These are phyloP conservation scores for Araneus ventricosus DNA, from an alignment of 1,140 invertebrate species.

Conservation along the genomic window DNA sequence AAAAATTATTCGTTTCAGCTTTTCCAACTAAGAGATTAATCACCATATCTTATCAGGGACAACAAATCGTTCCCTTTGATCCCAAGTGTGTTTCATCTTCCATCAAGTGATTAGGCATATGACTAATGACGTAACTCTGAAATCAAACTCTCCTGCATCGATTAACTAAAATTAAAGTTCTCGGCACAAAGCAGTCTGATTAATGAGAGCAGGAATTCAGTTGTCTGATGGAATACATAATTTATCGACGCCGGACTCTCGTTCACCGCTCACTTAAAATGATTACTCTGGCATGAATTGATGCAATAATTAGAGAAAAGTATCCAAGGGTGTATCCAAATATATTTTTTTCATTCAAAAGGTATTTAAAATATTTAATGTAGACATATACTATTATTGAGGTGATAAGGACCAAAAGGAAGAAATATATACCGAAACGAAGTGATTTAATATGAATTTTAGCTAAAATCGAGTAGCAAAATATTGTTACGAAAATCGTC, in stretches of 20 bases:
- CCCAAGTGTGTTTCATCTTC: neutral
- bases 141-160: neutral
- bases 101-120: neutral
- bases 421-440: too few relatives aligned
- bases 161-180: conserved; percentile 21
- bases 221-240: conserved; percentile 31
- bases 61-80: neutral
- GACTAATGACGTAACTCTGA: conserved; percentile 1
- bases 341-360: too few relatives aligned
- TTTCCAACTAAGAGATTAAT: too few relatives aligned
- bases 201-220: conserved; percentile 1
- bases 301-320: neutral
- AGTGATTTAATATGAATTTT: too few relatives aligned
- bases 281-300: neutral
- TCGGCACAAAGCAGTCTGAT: neutral
- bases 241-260: neutral
- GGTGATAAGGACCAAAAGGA: too few relatives aligned
- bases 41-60: neutral
- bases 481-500: too few relatives aligned
- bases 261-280: neutral
- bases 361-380: too few relatives aligned
- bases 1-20: too few relatives aligned
- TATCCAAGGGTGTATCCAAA: too few relatives aligned
- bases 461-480: too few relatives aligned
- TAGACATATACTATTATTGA: too few relatives aligned